Percentiles rank a stretch among this genome's conserved stretches.
These are phyloP conservation scores for Choloepus hoffmanni DNA, from an alignment of 2,113 vertebrate species.

Conservation along the genomic window DNA sequence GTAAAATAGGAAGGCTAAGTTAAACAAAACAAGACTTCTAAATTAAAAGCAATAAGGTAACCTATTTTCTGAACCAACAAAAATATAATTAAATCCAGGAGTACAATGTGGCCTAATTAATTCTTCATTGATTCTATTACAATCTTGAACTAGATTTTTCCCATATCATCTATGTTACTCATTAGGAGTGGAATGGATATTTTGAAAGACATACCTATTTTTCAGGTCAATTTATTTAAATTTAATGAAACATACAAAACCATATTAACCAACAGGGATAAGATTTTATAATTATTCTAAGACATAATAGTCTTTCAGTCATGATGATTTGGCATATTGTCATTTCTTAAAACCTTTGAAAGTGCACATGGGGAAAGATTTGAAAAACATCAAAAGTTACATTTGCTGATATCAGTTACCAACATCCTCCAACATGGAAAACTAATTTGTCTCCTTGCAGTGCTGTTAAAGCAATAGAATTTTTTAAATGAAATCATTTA, in stretches of 20 bases:
- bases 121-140: neutral
- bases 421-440: neutral
- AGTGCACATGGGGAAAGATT: neutral
- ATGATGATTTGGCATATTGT: neutral
- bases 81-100: neutral
- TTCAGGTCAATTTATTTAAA: neutral
- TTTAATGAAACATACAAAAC: neutral
- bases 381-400: neutral
- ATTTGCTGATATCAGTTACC: neutral
- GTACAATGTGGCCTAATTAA: neutral
- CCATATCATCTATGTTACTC: neutral
- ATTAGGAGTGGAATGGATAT: neutral
- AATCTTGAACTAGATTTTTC: neutral
- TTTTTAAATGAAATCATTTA: slow-evolving; percentile 24
- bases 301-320: neutral
- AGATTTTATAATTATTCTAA: neutral
- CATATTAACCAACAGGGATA: neutral
- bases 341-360: neutral
- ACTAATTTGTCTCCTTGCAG: neutral
- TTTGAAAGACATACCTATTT: neutral
- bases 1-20: neutral
- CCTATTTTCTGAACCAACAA: neutral
- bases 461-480: neutral
- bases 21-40: neutral
- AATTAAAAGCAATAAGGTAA: neutral